Conservation (phyloP, 1,140 invertebrate genomes). For the Nephila pilipes region DNA sequence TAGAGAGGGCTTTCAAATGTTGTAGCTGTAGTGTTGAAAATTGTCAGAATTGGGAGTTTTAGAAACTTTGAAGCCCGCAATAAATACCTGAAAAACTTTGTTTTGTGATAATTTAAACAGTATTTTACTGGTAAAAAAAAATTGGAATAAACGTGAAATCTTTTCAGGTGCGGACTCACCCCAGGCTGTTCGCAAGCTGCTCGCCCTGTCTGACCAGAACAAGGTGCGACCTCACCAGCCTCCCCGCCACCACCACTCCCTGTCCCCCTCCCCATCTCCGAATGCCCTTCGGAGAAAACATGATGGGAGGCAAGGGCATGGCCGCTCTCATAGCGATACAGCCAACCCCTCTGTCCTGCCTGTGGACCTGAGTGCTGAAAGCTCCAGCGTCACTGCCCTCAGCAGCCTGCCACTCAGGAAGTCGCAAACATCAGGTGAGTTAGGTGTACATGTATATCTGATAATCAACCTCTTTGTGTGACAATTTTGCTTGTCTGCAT, state of each 20-base stretch:
- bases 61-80: too few relatives aligned
- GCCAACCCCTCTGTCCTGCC: slow-evolving; percentile 87
- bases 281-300: slow-evolving; percentile 81
- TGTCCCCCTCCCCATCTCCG: slow-evolving; percentile 83
- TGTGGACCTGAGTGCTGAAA: slow-evolving; percentile 95
- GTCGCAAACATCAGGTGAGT: slow-evolving; percentile 89
- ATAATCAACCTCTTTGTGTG: not conserved
- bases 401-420: slow-evolving; percentile 93
- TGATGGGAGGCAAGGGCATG: slow-evolving; percentile 83
- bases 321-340: slow-evolving; percentile 94
- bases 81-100: too few relatives aligned
- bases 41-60: too few relatives aligned
- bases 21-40: too few relatives aligned
- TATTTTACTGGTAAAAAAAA: too few relatives aligned
- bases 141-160: not conserved
- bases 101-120: too few relatives aligned
- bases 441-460: not conserved
- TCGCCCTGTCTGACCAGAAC: slow-evolving; percentile 89
- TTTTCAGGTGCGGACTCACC: slow-evolving; percentile 92
- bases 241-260: slow-evolving; percentile 84
- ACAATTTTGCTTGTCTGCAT: too few relatives aligned
- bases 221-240: slow-evolving; percentile 94
- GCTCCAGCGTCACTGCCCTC: slow-evolving; percentile 95
- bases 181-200: slow-evolving; percentile 95
- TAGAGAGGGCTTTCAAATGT: too few relatives aligned